A percentile compares a stretch with the other conserved stretches of the same genome.
These are phyloP conservation scores for Archaeoteleia sp. DNA, from an alignment of 2,888 invertebrate genomes.

Conservation along the genomic window DNA sequence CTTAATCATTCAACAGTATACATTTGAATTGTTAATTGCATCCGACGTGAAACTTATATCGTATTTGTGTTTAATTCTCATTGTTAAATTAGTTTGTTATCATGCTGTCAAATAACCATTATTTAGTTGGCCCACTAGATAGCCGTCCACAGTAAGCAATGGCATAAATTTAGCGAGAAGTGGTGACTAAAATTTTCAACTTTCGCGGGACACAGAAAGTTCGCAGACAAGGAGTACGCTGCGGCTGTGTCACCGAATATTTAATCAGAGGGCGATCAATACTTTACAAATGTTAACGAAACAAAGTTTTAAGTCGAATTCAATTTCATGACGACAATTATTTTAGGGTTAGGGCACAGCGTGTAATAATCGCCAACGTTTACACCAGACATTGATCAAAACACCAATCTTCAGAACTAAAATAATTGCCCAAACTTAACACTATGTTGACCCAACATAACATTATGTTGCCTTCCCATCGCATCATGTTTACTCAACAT, in stretches of 20 bases:
- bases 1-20: slow-evolving; percentile 6
- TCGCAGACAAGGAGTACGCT: slow-evolving; percentile 16
- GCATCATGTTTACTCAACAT: no score
- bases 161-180: slow-evolving; percentile 25
- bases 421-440: no score
- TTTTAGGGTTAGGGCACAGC: background rate
- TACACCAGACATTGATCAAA: no score
- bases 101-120: slow-evolving; percentile 40
- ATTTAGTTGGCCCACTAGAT: slow-evolving; percentile 24
- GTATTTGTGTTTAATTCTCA: slow-evolving; percentile 28
- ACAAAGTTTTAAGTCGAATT: slow-evolving; percentile 25
- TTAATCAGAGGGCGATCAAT: slow-evolving; percentile 36
- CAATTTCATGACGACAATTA: slow-evolving; percentile 11
- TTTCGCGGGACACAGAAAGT: slow-evolving; percentile 15
- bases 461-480: no score
- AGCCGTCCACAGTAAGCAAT: slow-evolving; percentile 18
- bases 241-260: slow-evolving; percentile 32
- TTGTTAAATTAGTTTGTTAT: slow-evolving; percentile 39
- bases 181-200: slow-evolving; percentile 31
- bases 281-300: slow-evolving; percentile 34
- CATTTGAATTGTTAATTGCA: slow-evolving; percentile 24
- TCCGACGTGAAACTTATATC: slow-evolving; percentile 5
- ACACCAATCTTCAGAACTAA: no score
- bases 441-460: no score
- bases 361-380: no score